phyloP scores from a whole-genome alignment of 2,888 invertebrate species.

The Lacanobia wlatinum region DNA sequence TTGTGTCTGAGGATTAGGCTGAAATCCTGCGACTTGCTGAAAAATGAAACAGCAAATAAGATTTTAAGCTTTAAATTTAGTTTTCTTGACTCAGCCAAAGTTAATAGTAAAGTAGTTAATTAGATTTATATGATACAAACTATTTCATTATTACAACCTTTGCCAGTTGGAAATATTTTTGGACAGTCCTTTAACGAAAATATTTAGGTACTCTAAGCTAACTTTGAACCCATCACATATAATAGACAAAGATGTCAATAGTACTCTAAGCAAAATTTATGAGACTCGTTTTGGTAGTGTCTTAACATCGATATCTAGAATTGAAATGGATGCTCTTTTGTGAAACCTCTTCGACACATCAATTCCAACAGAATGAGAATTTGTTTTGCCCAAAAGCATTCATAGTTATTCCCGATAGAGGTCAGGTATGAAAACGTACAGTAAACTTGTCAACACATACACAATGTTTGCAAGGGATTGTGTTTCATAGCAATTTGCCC shows the following conservation, averaged over 20 bases:
- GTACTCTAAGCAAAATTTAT: background rate
- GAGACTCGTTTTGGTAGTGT: background rate
- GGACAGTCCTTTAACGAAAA: background rate
- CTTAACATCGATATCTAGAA: background rate
- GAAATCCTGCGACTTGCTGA: slow-evolving; percentile 69
- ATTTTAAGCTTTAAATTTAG: background rate
- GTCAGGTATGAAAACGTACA: slow-evolving; percentile 57
- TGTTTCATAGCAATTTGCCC: slow-evolving; percentile 71
- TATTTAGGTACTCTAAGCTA: background rate
- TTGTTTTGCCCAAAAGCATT: slow-evolving; percentile 18
- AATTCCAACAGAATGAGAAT: background rate
- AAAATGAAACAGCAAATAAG: slow-evolving; percentile 59
- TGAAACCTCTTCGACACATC: slow-evolving; percentile 2
- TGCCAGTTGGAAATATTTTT: background rate
- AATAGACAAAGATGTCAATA: background rate
- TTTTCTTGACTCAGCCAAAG: background rate
- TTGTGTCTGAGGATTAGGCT: slow-evolving; percentile 65
- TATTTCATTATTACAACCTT: too few relatives aligned
- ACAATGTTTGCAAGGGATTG: slow-evolving; percentile 68
- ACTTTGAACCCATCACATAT: background rate
- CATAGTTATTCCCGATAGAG: slow-evolving; percentile 46
- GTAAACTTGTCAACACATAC: slow-evolving; percentile 64
- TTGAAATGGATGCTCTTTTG: slow-evolving; percentile 2
- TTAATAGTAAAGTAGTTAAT: background rate
- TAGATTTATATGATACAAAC: too few relatives aligned